phyloP scores from a whole-genome alignment of 2,113 vertebrate species.

The Gracilinanus agilis region DNA sequence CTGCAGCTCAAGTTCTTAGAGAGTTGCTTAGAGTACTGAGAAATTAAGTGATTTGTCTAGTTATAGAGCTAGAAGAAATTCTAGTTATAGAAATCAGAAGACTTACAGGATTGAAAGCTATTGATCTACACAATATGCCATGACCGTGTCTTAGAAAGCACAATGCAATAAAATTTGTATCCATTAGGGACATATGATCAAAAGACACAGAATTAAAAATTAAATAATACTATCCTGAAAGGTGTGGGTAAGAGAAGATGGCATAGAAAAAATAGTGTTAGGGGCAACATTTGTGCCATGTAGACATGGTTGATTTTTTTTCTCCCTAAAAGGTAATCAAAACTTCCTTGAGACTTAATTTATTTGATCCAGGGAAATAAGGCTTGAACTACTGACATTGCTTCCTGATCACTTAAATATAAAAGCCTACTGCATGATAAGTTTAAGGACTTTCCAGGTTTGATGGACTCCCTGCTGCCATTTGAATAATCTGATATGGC shows the following conservation, averaged over 20 bases:
- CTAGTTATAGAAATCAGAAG: too few relatives aligned
- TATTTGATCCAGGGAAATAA: neutral
- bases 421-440: too few relatives aligned
- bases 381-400: neutral
- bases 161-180: too few relatives aligned
- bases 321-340: neutral
- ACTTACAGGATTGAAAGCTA: neutral
- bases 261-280: neutral
- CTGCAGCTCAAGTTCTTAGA: neutral
- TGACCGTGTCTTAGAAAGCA: neutral
- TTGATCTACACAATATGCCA: neutral
- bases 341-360: neutral
- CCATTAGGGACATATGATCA: neutral
- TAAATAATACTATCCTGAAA: neutral
- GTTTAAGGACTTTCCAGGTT: too few relatives aligned
- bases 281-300: neutral
- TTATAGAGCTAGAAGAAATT: neutral
- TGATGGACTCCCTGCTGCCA: too few relatives aligned
- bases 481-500: too few relatives aligned
- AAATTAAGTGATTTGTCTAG: neutral
- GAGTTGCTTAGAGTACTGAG: neutral
- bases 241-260: neutral
- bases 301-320: neutral
- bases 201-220: neutral
- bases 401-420: too few relatives aligned